Evolutionary conservation across 2,888 invertebrate genomes (phyloP), one percentile per base, ranked within the genome.

Genomic region (Oxystoma pomonae): DNA sequence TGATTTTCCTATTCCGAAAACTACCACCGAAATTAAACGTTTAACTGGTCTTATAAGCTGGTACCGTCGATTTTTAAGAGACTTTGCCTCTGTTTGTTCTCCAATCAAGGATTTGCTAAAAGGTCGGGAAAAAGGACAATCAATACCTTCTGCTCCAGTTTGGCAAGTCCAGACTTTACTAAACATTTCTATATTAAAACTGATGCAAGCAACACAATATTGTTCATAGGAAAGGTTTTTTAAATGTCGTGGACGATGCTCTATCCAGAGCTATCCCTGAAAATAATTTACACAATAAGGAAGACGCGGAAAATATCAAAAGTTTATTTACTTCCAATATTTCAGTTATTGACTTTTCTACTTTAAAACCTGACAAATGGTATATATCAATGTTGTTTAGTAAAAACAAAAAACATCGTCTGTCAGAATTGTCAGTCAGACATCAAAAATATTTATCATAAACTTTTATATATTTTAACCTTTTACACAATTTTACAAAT

Each of bases 121-220:
- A 52, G 65, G 64, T 49, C 59, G 60, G n/a, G 60, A 64, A 55
- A 69, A 70, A 62, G 59, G 65, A 51, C 64, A 66, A 51, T 50
- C 61, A 16, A 61, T 68, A 2, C 1, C 12, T 52, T 65, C 63
- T 2, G 67, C 67, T 16, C 68, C 72, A n/a, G 63, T 74, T 19
- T 74, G 17, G 17, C 67, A 2, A 65, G 65, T 53, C 70, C 72
- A 1, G 65, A 73, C 61, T 71, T 68, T 51, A 35, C 35, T 12
- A 35, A 35, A 35, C 35, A 35, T 35, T 35, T 35, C 12, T 35
- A 35, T 35, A 35, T 35, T 35, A 3, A 35, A 35, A 7, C 35
- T 7, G 35, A 35, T 35, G 3, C 35, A 7, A 35, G 35, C 12
- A 35, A 35, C 12, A 35, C 35, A 35, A 35, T 7, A 35, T 35